Evolutionary conservation across 1,140 invertebrate genomes (phyloP), one percentile per base, ranked within the genome.

Genomic region (Tachypleus tridentatus): DNA sequence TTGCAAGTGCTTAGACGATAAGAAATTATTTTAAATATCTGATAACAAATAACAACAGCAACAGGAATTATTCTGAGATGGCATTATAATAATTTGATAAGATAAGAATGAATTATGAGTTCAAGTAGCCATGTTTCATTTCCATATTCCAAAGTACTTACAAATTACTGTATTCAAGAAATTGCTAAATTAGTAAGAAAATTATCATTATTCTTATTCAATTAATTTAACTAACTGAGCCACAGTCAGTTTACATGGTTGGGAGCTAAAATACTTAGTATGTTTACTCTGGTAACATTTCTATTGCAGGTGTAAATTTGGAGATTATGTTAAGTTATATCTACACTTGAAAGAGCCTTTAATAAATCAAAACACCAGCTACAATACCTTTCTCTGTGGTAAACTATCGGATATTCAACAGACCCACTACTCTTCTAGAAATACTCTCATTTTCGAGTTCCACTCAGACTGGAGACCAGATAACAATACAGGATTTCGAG

Each of bases 301-400:
- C 7, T 8, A 8, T 54, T 54, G n/a, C 53, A 91, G 88, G 68
- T 91, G 89, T 74, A 76, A 81, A 60, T 79, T 80, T 56, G 84
- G 83, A 0, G 89, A 91, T 76, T 91, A 85, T 75, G 74, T 92
- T 61, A 87, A 89, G 77, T 80, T 91, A 62, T 92, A 87, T 77
- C 79, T 87, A 60, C 86, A 84, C 80, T 79, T 84, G 75, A 65
- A 77, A 56, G 81, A 82, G 4, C 78, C 78, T 3, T 81, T 82
- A 58, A 84, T 92, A 69, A 90, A 87, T 72, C 88, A 92, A 75
- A 82, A 86, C 64, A 89, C 86, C 49, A 82, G 82, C 29, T 87
- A 86, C 82, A 84, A 87, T 47, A 81, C 82, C 57, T 79, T 87
- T 68, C 79, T 91, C 29, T 92, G 89, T 73, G 89, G 77, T 11